Percentiles rank a stretch among this genome's conserved stretches.
Evolutionary conservation across 2,113 vertebrate genomes (phyloP).

Genomic region (Centropus bengalensis): DNA sequence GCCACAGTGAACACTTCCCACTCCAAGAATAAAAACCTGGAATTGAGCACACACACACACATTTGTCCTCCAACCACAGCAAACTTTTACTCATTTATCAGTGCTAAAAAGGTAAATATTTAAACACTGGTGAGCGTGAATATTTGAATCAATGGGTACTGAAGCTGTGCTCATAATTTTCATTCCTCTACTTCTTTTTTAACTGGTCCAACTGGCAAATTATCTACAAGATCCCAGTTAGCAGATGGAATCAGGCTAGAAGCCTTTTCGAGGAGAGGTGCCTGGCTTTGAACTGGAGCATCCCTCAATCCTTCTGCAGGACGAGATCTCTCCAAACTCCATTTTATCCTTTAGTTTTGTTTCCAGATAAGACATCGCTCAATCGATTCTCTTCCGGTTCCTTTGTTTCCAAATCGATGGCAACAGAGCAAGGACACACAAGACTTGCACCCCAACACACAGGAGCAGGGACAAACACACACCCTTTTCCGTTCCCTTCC

Average conservation of each 20-base stretch:
- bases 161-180: conserved; percentile 31
- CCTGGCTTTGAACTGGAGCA: not conserved
- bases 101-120: conserved; percentile 63
- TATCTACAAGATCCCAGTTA: conserved; percentile 24
- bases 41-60: not conserved
- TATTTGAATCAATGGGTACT: conserved; percentile 58
- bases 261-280: not conserved
- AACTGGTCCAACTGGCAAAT: conserved; percentile 33
- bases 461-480: not conserved
- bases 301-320: not conserved
- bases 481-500: not conserved
- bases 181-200: conserved; percentile 17
- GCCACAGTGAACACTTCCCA: not conserved
- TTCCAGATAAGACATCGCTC: conserved; percentile 15
- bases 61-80: not conserved
- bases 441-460: not conserved
- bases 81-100: conserved; percentile 59
- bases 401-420: not conserved
- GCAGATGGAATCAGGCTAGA: conserved; percentile 22
- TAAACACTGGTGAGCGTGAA: conserved; percentile 48
- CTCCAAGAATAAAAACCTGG: not conserved
- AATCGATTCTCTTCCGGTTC: not conserved
- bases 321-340: not conserved
- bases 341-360: conserved; percentile 16
- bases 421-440: not conserved